phyloP scores from a whole-genome alignment of 2,113 vertebrate species.

The Eptesicus fuscus region DNA sequence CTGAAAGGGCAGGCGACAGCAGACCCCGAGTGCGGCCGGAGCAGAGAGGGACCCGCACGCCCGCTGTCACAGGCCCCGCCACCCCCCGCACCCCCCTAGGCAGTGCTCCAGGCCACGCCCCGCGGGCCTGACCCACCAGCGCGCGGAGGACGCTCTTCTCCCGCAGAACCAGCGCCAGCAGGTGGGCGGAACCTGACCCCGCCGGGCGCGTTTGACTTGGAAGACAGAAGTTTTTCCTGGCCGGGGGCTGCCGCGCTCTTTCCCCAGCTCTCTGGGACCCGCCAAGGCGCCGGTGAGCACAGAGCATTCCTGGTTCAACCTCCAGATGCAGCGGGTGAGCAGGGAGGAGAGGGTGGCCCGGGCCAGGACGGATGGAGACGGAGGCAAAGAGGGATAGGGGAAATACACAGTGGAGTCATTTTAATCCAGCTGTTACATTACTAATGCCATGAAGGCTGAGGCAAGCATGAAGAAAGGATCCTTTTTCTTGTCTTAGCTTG shows the following conservation, averaged over 20 bases:
- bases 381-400: not conserved
- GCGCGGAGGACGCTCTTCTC: no score
- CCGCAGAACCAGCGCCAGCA: not conserved
- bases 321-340: not conserved
- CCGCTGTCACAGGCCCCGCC: not conserved
- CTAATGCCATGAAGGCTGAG: not conserved
- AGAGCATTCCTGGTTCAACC: not conserved
- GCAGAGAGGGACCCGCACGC: not conserved
- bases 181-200: rapidly evolving
- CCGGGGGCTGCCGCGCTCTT: not conserved
- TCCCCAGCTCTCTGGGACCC: not conserved
- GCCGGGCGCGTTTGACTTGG: not conserved
- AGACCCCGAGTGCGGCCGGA: not conserved
- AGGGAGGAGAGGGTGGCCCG: not conserved
- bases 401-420: not conserved
- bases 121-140: not conserved
- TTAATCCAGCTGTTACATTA: not conserved
- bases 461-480: not conserved
- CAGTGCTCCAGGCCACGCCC: not conserved
- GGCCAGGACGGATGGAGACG: not conserved
- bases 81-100: not conserved
- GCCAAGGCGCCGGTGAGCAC: not conserved
- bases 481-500: no score
- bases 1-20: not conserved
- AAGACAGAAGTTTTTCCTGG: not conserved